Evolutionary conservation across 1,140 invertebrate species (phyloP), one percentile per base, ranked within the genome.

Genomic region (Eumaeus atala): DNA sequence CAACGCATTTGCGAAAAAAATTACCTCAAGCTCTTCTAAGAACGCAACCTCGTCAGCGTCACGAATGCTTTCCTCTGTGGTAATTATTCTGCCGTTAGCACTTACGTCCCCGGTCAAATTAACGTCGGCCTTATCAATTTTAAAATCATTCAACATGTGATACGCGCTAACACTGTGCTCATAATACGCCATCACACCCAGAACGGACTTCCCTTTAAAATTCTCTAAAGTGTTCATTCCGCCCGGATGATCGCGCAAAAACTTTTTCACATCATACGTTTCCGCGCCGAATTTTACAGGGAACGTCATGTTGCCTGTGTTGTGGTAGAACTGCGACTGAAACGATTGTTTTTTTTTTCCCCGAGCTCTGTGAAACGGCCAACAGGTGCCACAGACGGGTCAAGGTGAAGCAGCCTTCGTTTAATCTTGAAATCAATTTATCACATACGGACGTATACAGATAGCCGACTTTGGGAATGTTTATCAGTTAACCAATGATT

Each of bases 211-310:
- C 16, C 88, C 87, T 59, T 85, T 82, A 53, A 80, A 91, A 4
- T 73, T 72, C 55, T 75, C 64, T 2, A 92, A 68, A 1, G 89
- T 90, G 56, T 90, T 91, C 16, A 83, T 74, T 1, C 92, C 92
- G 0, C 92, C 92, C 0, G 92, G 92, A 71, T 93, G 92, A 60
- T 91, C 88, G 17, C 80, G 85, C 11, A 92, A 61, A 54, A 93
- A 92, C 12, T 75, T 61, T 35, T 79, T 70, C 54, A 92, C 82
- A 53, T 92, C 87, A 70, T 91, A 92, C 38, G 62, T 70, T 33
- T 87, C 70, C 1, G 84, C 85, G 17, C 74, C 68, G 67, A 71
- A 78, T 7, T 56, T 55, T 4, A 87, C 72, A 1, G 70, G 70
- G 54, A 87, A 86, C 3, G 54, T 48, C 18, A 44, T 54, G 36